Percentiles rank a stretch among this genome's conserved stretches.
These are phyloP conservation scores for Epinotia bilunana DNA, from an alignment of 2,888 invertebrate species.

Conservation along the genomic window DNA sequence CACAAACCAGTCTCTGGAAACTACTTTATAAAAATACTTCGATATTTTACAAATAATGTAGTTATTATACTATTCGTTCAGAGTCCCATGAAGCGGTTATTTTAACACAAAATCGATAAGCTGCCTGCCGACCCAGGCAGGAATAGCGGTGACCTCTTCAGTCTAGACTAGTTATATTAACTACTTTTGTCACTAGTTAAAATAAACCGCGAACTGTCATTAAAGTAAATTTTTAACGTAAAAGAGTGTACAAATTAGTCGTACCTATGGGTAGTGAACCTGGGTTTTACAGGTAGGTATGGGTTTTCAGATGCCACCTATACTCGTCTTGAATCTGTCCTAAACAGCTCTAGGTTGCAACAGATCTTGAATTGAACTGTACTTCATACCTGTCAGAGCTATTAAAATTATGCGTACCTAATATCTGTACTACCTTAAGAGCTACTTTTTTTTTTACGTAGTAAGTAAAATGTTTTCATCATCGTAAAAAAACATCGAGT, in stretches of 20 bases:
- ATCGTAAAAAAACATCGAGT: slow-evolving; percentile 29
- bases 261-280: too few relatives aligned
- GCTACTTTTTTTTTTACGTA: background rate
- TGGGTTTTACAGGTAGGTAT: too few relatives aligned
- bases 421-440: background rate
- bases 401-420: too few relatives aligned
- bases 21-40: background rate
- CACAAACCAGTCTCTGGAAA: background rate
- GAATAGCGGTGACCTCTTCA: slow-evolving; percentile 34
- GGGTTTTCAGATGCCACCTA: too few relatives aligned
- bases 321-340: too few relatives aligned
- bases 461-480: slow-evolving; percentile 4
- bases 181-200: slow-evolving; percentile 17
- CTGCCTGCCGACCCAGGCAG: slow-evolving; percentile 13
- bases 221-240: background rate
- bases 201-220: slow-evolving; percentile 5
- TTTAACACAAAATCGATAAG: slow-evolving; percentile 40
- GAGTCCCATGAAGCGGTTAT: slow-evolving; percentile 26
- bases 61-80: background rate
- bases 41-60: background rate
- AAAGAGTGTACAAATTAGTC: too few relatives aligned
- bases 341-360: too few relatives aligned
- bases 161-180: slow-evolving; percentile 34
- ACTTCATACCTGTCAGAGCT: too few relatives aligned
- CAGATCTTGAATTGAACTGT: too few relatives aligned